Conservation (phyloP, 2,113 vertebrate genomes). For the Chaetops frenatus region DNA sequence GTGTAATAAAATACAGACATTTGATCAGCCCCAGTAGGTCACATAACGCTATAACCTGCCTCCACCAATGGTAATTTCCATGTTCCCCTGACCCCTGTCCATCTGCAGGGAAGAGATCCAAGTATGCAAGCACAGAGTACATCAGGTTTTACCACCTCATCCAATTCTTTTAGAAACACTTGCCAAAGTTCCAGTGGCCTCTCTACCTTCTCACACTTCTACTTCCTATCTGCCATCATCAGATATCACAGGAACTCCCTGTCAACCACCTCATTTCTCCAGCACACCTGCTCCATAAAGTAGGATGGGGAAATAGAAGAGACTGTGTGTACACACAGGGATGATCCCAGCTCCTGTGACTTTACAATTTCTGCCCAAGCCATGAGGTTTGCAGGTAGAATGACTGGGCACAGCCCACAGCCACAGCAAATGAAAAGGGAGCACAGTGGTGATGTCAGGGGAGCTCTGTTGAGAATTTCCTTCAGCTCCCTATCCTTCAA, state of each 20-base stretch:
- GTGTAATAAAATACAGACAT: neutral
- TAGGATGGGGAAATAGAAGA: neutral
- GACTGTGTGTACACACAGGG: too few relatives aligned
- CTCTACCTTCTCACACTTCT: fast-evolving
- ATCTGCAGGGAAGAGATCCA: neutral
- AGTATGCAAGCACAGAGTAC: neutral
- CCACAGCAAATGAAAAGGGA: neutral
- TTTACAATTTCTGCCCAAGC: neutral
- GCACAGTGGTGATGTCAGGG: neutral
- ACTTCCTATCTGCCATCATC: neutral
- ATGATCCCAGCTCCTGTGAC: neutral
- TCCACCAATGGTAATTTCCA: neutral
- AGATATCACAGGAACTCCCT: neutral
- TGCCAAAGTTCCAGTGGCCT: neutral
- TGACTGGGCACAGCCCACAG: neutral
- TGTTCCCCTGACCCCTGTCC: neutral
- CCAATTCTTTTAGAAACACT: neutral
- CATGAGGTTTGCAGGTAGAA: neutral
- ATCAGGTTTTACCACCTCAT: neutral
- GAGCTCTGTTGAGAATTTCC: neutral
- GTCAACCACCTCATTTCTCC: neutral
- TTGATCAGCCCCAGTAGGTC: neutral
- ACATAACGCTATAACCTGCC: neutral
- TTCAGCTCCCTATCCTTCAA: neutral
- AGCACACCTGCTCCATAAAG: neutral